Percentiles rank a stretch among this genome's conserved stretches.
Conservation (phyloP, 2,797 vertebrate genomes). For the Platyrinchus mystaceus region DNA sequence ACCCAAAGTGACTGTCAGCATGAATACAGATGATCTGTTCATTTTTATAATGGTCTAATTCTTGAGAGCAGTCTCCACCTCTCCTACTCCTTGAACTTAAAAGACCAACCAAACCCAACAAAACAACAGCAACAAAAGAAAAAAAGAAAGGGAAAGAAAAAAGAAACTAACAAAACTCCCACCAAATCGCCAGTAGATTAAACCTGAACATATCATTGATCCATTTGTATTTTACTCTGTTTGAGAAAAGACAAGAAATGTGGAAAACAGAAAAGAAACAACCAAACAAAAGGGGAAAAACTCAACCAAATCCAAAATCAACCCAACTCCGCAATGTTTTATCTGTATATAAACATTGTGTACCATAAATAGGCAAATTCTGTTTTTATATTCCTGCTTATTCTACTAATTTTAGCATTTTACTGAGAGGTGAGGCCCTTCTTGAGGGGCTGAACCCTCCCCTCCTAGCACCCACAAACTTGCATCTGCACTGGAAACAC, state of each 20-base stretch:
- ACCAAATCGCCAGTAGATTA: background rate
- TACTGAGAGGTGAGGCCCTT: background rate
- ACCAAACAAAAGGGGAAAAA: accelerated
- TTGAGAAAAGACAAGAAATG: background rate
- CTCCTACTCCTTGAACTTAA: background rate
- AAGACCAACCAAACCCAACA: background rate
- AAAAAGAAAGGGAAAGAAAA: background rate
- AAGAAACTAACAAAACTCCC: background rate
- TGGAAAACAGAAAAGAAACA: background rate
- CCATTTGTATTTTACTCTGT: background rate
- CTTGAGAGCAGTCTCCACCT: constrained; percentile 11
- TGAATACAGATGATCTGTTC: constrained; percentile 43
- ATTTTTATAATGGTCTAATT: constrained; percentile 46
- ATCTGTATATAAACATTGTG: background rate
- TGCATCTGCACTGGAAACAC: background rate
- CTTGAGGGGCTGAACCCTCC: background rate
- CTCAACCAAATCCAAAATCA: background rate
- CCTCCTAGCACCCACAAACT: background rate
- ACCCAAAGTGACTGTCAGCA: constrained; percentile 51
- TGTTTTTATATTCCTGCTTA: background rate
- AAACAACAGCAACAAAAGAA: background rate
- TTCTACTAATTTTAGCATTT: background rate
- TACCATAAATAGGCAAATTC: background rate
- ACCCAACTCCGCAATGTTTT: background rate
- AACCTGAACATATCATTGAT: background rate